Percentiles rank a stretch among this genome's conserved stretches.
These are phyloP conservation scores for Oxyscelio sp. DNA, from an alignment of 2,888 invertebrate genomes.

Conservation along the genomic window DNA sequence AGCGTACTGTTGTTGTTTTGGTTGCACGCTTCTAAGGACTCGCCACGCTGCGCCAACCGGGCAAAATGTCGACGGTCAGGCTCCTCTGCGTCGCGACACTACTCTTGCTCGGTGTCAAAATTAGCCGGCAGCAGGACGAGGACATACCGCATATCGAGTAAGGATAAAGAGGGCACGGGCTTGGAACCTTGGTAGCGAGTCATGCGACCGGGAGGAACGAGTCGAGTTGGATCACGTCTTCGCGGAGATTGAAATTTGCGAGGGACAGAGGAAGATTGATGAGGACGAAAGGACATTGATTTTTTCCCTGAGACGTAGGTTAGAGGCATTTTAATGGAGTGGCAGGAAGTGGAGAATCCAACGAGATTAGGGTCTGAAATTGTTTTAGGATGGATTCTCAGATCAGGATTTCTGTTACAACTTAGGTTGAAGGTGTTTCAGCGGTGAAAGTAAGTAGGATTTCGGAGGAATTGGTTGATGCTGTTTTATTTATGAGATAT, in stretches of 20 bases:
- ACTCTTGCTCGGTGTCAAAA: conserved; percentile 88
- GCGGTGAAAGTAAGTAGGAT: too few relatives aligned
- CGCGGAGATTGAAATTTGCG: conserved; percentile 21
- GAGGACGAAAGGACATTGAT: conserved; percentile 45
- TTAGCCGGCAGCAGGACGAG: conserved; percentile 93
- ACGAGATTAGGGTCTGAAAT: too few relatives aligned
- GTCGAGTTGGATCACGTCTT: conserved; percentile 4
- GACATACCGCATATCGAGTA: conserved; percentile 97
- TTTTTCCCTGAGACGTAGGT: conserved; percentile 36
- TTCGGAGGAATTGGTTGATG: too few relatives aligned
- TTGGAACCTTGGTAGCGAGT: background rate
- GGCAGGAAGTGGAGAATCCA: too few relatives aligned
- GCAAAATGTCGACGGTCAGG: conserved; percentile 58
- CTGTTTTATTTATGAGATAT: too few relatives aligned
- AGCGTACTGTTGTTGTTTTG: conserved; percentile 27
- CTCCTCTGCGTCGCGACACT: conserved; percentile 81
- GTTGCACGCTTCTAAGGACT: conserved; percentile 21
- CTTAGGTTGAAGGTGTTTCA: too few relatives aligned
- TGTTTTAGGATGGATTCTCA: too few relatives aligned
- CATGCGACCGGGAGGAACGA: too few relatives aligned
- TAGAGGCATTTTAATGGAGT: conserved; percentile 38
- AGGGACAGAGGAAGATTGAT: conserved; percentile 46
- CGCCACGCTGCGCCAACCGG: conserved; percentile 29
- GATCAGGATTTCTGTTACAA: too few relatives aligned
- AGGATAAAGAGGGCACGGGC: conserved; percentile 88